phyloP scores from a whole-genome alignment of 2,888 invertebrate species.

The Melanophora roralis region DNA sequence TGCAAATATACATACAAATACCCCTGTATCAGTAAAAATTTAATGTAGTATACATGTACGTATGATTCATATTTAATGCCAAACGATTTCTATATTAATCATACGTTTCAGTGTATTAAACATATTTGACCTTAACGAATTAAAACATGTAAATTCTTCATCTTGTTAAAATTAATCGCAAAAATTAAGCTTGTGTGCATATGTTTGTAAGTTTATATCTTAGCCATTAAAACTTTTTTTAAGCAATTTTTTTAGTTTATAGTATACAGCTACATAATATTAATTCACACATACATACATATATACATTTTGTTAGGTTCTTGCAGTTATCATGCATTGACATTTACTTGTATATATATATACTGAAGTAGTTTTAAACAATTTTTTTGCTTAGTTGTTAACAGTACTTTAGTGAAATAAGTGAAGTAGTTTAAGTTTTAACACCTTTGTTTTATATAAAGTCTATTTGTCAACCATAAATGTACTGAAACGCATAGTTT shows the following conservation, averaged over 20 bases:
- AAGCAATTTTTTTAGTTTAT: no score
- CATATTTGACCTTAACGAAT: background rate
- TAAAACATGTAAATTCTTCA: constrained; percentile 2
- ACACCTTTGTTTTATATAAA: constrained; percentile 22
- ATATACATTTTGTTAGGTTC: no score
- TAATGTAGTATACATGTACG: background rate
- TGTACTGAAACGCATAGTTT: background rate
- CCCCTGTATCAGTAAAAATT: background rate
- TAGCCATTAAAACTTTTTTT: no score
- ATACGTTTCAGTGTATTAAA: background rate
- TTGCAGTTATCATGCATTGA: no score
- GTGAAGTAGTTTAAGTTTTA: constrained; percentile 6
- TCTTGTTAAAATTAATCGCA: constrained; percentile 8
- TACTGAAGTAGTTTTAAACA: background rate
- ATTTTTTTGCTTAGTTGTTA: constrained; percentile 8
- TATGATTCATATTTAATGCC: constrained; percentile 19
- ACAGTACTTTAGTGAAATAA: constrained; percentile 25
- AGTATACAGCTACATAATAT: no score
- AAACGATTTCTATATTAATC: background rate
- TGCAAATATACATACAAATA: no score
- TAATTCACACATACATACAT: no score
- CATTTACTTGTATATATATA: background rate
- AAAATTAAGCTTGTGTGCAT: no score
- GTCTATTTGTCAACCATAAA: background rate
- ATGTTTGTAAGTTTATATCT: no score